Conservation (phyloP, 2,113 vertebrate species). For the Chlorodrepanis virens region DNA sequence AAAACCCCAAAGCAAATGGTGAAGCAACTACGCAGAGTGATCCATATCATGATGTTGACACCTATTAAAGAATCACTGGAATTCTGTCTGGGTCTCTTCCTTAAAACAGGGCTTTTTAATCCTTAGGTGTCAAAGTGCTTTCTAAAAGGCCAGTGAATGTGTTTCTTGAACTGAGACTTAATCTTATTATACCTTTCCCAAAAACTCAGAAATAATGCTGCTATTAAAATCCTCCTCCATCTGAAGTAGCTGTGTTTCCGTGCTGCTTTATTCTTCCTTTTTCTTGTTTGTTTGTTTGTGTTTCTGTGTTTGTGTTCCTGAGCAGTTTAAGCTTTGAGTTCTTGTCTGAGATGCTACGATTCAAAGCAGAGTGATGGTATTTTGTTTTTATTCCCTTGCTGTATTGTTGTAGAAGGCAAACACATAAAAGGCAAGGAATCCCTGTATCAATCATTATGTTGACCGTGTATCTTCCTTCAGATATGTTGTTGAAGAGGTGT, state of each 20-base stretch:
- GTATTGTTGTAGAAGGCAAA: not conserved
- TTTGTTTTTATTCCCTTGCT: not conserved
- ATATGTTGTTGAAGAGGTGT: not conserved
- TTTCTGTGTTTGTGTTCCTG: not conserved
- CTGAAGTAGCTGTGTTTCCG: not conserved
- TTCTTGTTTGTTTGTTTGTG: not conserved
- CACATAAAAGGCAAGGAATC: not conserved
- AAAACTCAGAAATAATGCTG: not conserved
- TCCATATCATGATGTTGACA: not conserved
- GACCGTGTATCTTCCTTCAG: not conserved
- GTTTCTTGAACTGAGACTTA: not conserved
- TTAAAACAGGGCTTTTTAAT: not conserved
- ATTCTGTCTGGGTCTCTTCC: not conserved
- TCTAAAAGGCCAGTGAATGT: not conserved
- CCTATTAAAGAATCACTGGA: not conserved
- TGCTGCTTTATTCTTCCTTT: not conserved
- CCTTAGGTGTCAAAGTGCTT: not conserved
- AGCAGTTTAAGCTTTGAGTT: not conserved
- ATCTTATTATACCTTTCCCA: not conserved
- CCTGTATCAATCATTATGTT: not conserved
- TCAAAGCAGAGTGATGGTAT: not conserved
- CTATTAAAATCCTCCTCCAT: not conserved
- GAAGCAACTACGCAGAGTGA: not conserved
- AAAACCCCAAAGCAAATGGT: accelerated
- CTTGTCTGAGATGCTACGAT: not conserved